These are phyloP conservation scores for Lamellibrachia luymesi DNA, from an alignment of 1,140 invertebrate genomes.

Conservation along the genomic window DNA sequence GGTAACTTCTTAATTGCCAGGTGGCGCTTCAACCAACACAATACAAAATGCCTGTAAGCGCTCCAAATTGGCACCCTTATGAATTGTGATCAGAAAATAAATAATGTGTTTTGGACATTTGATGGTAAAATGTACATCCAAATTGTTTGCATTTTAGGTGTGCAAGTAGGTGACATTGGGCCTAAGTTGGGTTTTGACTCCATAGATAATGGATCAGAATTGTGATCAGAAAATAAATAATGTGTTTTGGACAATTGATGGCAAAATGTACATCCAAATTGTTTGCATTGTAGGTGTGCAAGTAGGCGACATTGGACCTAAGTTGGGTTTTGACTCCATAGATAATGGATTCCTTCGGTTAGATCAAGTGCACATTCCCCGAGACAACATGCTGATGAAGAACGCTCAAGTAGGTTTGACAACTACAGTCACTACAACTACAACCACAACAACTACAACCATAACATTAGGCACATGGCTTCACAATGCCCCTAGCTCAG, in stretches of 20 bases:
- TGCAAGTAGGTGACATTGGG: slow-evolving; percentile 91
- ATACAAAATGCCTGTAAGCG: no score
- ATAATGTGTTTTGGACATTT: no score
- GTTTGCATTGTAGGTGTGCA: slow-evolving; percentile 68
- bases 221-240: no score
- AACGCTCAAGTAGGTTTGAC: slow-evolving; percentile 70
- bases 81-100: no score
- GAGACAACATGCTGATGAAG: slow-evolving; percentile 89
- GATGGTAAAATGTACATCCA: no score
- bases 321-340: slow-evolving; percentile 83
- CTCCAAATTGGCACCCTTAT: no score
- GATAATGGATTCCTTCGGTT: slow-evolving; percentile 91
- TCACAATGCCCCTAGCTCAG: not conserved
- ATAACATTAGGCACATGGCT: not conserved
- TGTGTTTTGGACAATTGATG: no score
- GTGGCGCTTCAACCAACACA: no score
- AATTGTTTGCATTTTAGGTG: slow-evolving; percentile 61
- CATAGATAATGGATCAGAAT: slow-evolving; percentile 83
- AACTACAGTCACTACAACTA: not conserved
- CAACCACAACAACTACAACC: not conserved
- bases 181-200: slow-evolving; percentile 87
- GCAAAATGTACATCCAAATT: no score
- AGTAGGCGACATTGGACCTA: slow-evolving; percentile 91
- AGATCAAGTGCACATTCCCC: slow-evolving; percentile 80
- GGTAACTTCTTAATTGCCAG: no score